Base-by-base conservation (phyloP, 23 tunicate genomes). In the Ciona savignyi region DNA sequence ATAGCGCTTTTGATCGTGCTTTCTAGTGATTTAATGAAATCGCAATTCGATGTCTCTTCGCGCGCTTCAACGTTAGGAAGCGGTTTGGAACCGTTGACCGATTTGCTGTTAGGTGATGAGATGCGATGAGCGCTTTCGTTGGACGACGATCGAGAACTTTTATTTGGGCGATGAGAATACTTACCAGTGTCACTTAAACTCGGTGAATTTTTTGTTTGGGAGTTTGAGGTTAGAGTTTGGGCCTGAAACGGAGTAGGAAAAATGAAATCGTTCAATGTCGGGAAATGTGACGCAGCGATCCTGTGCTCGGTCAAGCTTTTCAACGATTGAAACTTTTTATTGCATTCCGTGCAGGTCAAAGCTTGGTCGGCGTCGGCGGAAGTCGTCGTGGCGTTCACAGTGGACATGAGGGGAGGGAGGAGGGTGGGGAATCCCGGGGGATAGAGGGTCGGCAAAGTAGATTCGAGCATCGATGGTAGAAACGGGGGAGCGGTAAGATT, bases 1-100 rank as follows among this genome's bases (percentile, higher is more conserved):
- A 91, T 81, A 33, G 97, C 97, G 72, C 83, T 85, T 56, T 85
- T 85, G 31, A 91, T 81, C 71, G 97, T 91, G 63, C 88, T 77
- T 34, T 91, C 97, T 30, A 91, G 79, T 0, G 86, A 81, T 26
- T 87, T 81, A 30, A 91, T 91, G 62, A 91, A 84, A 66, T 91
- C 91, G 21, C 70, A 80, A 25, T 73, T 66, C 21, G 72, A 28
- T 24, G 61, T 1, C 68, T 69, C 0, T 19, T 72, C 1, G 23
- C 21, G 65, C 9, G 30, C 25, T 22, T 23, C 67, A 24, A 21
- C 77, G 23, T 35, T 25, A 20, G 27, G 9, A 27, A 21, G 22
- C 72, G 72, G 72, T 29, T 68, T 27, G 72, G 11, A 3, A 25
- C 22, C 15, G 72, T 21, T 64, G 28, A 4, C 27, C n/a, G 35